phyloP scores from a whole-genome alignment of 2,888 invertebrate genomes.

The Endotricha flammealis region DNA sequence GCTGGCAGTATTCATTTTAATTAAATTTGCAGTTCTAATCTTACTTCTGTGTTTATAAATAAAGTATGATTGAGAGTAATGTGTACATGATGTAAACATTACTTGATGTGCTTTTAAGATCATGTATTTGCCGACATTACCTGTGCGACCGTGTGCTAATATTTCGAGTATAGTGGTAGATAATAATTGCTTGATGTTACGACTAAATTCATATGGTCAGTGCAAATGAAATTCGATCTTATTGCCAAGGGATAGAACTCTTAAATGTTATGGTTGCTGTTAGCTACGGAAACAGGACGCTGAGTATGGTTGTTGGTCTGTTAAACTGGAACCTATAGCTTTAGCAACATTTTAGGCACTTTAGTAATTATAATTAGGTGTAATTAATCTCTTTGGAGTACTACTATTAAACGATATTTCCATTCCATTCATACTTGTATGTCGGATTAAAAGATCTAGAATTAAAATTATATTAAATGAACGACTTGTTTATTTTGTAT shows the following conservation, averaged over 20 bases:
- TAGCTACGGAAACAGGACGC: neutral
- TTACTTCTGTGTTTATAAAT: constrained; percentile 30
- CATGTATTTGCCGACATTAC: constrained; percentile 16
- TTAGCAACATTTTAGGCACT: constrained; percentile 5
- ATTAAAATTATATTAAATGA: no score
- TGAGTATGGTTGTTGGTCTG: constrained; percentile 8
- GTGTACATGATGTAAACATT: constrained; percentile 21
- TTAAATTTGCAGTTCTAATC: neutral
- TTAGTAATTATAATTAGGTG: constrained; percentile 5
- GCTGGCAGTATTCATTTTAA: constrained; percentile 2
- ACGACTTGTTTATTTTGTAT: no score
- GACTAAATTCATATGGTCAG: neutral
- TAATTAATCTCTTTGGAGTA: neutral
- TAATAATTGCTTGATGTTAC: constrained; percentile 20
- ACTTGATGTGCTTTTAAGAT: constrained; percentile 1
- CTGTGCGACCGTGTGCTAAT: constrained; percentile 20
- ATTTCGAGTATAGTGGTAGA: constrained; percentile 22
- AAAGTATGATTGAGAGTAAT: constrained; percentile 22
- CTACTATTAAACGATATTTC: neutral
- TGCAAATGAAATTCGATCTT: neutral
- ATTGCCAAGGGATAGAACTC: neutral
- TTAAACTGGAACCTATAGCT: constrained; percentile 5
- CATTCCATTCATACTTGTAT: no score
- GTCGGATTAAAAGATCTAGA: no score
- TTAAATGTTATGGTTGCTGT: neutral